These are phyloP conservation scores for Drosophila ustulata DNA, from an alignment of 2,888 invertebrate genomes.

Conservation along the genomic window DNA sequence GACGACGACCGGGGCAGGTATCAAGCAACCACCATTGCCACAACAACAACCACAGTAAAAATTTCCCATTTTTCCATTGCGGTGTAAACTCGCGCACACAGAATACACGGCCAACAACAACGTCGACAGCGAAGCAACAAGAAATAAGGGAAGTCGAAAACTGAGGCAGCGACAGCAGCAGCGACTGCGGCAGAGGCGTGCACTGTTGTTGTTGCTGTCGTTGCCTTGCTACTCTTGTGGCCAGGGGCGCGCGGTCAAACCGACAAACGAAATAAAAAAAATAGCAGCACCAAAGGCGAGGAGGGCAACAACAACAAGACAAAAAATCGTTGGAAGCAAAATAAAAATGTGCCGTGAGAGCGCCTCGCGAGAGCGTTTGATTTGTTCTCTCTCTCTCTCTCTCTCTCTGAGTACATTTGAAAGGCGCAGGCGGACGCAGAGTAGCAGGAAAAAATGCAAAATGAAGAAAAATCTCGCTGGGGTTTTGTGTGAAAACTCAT, in stretches of 20 bases:
- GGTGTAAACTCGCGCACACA: constrained; percentile 75
- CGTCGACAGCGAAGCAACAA: constrained; percentile 43
- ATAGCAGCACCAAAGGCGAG: constrained; percentile 43
- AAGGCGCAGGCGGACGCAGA: constrained; percentile 58
- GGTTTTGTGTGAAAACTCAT: constrained; percentile 32
- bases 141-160: constrained; percentile 57
- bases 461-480: constrained; percentile 38
- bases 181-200: constrained; percentile 49
- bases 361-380: constrained; percentile 41
- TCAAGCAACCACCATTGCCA: constrained; percentile 84
- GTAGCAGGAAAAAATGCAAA: constrained; percentile 22
- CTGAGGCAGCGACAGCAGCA: constrained; percentile 30
- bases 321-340: constrained; percentile 57
- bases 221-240: constrained; percentile 69
- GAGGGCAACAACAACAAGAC: constrained; percentile 24
- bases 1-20: constrained; percentile 76
- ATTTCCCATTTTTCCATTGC: constrained; percentile 85
- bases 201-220: constrained; percentile 38
- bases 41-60: constrained; percentile 85
- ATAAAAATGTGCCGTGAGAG: constrained; percentile 65
- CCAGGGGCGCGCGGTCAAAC: constrained; percentile 69
- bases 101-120: constrained; percentile 42
- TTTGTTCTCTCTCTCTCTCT: constrained; percentile 8
- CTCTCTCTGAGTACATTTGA: constrained; percentile 50
- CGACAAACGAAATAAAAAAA: constrained; percentile 52